Evolutionary conservation across 2,113 vertebrate species (phyloP).

Genomic region (Calonectris borealis): DNA sequence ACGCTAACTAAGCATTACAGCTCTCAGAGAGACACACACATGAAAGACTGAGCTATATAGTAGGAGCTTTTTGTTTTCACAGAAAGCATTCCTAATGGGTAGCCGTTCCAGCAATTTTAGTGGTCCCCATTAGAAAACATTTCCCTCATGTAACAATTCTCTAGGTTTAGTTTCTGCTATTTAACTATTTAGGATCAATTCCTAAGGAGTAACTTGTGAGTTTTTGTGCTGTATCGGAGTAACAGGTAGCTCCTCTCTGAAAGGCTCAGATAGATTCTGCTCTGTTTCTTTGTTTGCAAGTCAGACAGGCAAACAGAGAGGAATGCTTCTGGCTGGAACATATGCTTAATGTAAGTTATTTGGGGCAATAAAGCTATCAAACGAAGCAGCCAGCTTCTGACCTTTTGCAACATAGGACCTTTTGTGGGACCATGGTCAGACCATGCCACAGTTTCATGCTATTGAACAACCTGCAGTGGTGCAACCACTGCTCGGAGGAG

Average conservation of each 20-base stretch:
- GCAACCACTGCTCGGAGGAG: background rate
- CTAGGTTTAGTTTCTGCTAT: background rate
- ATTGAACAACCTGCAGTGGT: rapidly evolving
- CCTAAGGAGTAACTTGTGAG: background rate
- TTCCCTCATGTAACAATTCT: background rate
- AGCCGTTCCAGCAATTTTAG: background rate
- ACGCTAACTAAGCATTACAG: background rate
- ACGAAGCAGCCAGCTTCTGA: background rate
- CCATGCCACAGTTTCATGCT: background rate
- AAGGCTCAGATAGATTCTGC: background rate
- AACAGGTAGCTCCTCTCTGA: background rate
- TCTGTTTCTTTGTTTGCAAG: background rate
- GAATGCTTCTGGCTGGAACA: background rate
- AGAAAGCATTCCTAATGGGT: background rate
- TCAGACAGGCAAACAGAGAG: background rate
- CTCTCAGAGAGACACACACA: background rate
- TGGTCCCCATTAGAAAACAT: background rate
- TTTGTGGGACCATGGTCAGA: background rate
- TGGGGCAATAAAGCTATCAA: background rate
- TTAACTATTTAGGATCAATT: background rate
- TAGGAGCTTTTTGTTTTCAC: background rate
- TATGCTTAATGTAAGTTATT: background rate
- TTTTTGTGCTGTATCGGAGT: background rate
- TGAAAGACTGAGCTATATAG: background rate
- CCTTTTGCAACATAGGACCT: background rate